These are phyloP conservation scores for Onchidella celtica DNA, from an alignment of 2,888 invertebrate genomes.

Conservation along the genomic window DNA sequence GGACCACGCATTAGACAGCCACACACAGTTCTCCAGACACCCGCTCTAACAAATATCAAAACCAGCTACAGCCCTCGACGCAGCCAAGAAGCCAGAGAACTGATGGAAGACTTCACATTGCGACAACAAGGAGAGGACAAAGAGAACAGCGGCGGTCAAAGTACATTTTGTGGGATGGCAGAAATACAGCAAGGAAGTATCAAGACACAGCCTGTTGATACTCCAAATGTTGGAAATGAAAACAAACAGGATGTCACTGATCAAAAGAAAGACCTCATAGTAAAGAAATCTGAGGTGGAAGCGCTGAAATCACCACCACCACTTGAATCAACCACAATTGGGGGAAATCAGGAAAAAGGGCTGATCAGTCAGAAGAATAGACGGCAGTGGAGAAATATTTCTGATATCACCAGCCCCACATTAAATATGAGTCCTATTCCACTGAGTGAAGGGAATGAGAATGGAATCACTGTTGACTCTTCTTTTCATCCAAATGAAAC, in stretches of 20 bases:
- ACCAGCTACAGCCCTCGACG: slow-evolving; percentile 63
- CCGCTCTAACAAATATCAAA: slow-evolving; percentile 66
- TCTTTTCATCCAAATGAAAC: slow-evolving; percentile 47
- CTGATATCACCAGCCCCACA: slow-evolving; percentile 42
- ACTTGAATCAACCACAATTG: slow-evolving; percentile 54
- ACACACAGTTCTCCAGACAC: slow-evolving; percentile 69
- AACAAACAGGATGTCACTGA: background rate
- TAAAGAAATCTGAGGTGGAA: background rate
- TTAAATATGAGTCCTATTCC: slow-evolving; percentile 57
- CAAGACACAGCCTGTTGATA: background rate
- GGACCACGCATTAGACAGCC: slow-evolving; percentile 63
- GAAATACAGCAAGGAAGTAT: background rate
- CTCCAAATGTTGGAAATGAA: background rate
- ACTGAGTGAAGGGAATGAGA: slow-evolving; percentile 44
- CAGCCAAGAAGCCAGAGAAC: slow-evolving; percentile 44
- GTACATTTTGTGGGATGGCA: background rate
- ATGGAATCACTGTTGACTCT: slow-evolving; percentile 51
- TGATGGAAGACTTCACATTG: background rate
- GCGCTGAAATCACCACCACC: slow-evolving; percentile 48
- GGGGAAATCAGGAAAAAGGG: slow-evolving; percentile 31
- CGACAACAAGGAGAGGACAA: slow-evolving; percentile 13
- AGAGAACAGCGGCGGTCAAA: background rate
- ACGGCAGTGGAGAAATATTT: slow-evolving; percentile 32
- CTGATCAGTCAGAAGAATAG: slow-evolving; percentile 4
- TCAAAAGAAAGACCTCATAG: slow-evolving; percentile 2